Evolutionary conservation across 2,113 vertebrate genomes (phyloP), one percentile per base, ranked within the genome.

Genomic region (Scomber japonicus): DNA sequence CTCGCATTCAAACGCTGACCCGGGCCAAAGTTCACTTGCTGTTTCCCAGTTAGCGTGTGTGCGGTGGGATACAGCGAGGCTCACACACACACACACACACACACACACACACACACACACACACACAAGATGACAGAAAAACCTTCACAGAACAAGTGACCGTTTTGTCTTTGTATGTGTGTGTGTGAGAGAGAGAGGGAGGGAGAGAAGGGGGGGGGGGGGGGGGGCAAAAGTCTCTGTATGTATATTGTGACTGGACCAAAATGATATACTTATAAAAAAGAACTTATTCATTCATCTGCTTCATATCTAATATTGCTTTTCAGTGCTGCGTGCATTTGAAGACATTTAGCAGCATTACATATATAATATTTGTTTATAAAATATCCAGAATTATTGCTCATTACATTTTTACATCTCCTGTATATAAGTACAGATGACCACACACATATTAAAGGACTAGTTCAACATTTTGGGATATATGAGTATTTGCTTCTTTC

Each of bases 21-120:
- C 57, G 27, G 88, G 88, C 31, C 88, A 90, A 89, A 91, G 91
- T 87, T 92, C 82, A 91, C 71, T 27, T 57, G 71, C 81, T 46
- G 73, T 80, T 85, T 83, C 60, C 69, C 79, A 65, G 78, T 86
- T 64, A 70, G 87, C 11, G 27, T 71, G 73, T 69, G 82, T 60
- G 77, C 45, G 71, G 14, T 57, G 69, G 53, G 75, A 77, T 24
- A 71, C 16, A 64, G 66, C 27, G n/a, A 62, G 66, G 68, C 70
- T 57, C 27, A 3, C 51, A 83, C 11, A 64, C 35, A 59, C 44
- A 74, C 21, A 21, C 21, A 21, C 21, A 21, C 21, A 21, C 21
- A 21, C 21, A 21, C 21, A 21, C 21, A 21, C 21, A 21, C 21
- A 21, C 21, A 21, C 21, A 21, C 21, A 21, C 21, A 21, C 21